These are phyloP conservation scores for Agrotis exclamationis DNA, from an alignment of 2,888 invertebrate genomes.

Conservation along the genomic window DNA sequence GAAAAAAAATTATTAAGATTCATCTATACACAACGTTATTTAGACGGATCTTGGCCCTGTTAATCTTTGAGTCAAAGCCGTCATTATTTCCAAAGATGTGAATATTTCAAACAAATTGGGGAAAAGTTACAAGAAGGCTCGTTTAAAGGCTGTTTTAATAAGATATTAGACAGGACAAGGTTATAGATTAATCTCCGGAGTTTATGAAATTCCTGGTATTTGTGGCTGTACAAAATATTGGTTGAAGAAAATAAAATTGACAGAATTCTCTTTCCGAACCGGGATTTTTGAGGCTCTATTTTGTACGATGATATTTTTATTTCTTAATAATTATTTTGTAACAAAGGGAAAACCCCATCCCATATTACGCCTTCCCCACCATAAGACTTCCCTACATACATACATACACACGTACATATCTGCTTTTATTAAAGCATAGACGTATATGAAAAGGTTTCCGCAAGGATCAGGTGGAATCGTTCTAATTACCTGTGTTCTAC, in stretches of 20 bases:
- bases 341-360: not conserved
- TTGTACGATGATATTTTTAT: not conserved
- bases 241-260: slow-evolving; percentile 19
- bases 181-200: slow-evolving; percentile 41
- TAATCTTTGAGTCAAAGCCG: slow-evolving; percentile 43
- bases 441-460: slow-evolving; percentile 60
- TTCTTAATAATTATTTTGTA: not conserved
- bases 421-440: slow-evolving; percentile 48
- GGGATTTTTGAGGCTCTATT: not conserved
- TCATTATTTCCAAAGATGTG: slow-evolving; percentile 44
- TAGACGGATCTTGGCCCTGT: slow-evolving; percentile 31
- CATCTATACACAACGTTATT: slow-evolving; percentile 44
- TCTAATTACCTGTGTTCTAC: slow-evolving; percentile 62
- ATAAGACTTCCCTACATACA: slow-evolving; percentile 1
- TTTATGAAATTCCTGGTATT: slow-evolving; percentile 36
- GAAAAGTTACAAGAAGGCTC: slow-evolving; percentile 29
- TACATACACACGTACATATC: slow-evolving; percentile 7
- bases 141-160: slow-evolving; percentile 32
- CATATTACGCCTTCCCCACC: not conserved
- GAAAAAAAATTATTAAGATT: slow-evolving; percentile 63
- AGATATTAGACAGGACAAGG: slow-evolving; percentile 46
- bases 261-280: slow-evolving; percentile 6
- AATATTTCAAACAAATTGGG: slow-evolving; percentile 46
- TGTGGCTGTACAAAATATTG: slow-evolving; percentile 34
- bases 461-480: slow-evolving; percentile 61